A percentile compares a stretch with the other conserved stretches of the same genome.
Evolutionary conservation across 1,140 invertebrate species (phyloP).

Genomic region (Caenorhabditis latens): DNA sequence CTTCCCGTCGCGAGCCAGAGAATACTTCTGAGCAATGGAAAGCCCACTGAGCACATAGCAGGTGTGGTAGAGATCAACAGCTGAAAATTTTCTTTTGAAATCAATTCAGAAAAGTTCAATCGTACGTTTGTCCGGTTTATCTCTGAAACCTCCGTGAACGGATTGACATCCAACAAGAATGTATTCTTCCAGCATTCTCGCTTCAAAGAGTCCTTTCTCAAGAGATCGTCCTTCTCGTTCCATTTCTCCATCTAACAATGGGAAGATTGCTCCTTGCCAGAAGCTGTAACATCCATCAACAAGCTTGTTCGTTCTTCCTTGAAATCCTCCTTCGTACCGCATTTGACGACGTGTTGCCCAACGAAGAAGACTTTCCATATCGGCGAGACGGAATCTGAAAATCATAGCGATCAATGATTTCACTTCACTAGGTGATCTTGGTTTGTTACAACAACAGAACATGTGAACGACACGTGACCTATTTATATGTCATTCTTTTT

Average conservation of each 20-base stretch:
- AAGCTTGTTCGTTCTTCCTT: conserved; percentile 91
- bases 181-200: conserved; percentile 90
- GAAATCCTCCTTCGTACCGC: conserved; percentile 79
- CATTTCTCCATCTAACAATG: conserved; percentile 83
- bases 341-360: conserved; percentile 79
- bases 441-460: conserved; percentile 71
- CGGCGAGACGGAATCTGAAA: conserved; percentile 77
- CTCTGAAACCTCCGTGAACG: conserved; percentile 88
- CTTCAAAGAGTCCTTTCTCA: conserved; percentile 61
- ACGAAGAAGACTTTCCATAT: conserved; percentile 84
- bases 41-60: conserved; percentile 96
- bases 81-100: conserved; percentile 81
- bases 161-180: conserved; percentile 92
- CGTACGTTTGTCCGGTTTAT: conserved; percentile 91
- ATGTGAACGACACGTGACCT: conserved; percentile 16
- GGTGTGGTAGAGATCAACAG: conserved; percentile 92
- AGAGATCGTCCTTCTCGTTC: conserved; percentile 78
- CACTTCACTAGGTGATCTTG: conserved; percentile 84
- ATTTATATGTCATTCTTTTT: conserved; percentile 75
- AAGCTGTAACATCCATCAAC: conserved; percentile 99
- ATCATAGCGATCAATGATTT: conserved; percentile 31
- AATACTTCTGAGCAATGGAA: conserved; percentile 86
- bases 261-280: conserved; percentile 94
- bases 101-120: too few relatives aligned
- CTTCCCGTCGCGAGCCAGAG: conserved; percentile 80